phyloP scores from a whole-genome alignment of 2,888 invertebrate genomes.

The Globia sparganii region DNA sequence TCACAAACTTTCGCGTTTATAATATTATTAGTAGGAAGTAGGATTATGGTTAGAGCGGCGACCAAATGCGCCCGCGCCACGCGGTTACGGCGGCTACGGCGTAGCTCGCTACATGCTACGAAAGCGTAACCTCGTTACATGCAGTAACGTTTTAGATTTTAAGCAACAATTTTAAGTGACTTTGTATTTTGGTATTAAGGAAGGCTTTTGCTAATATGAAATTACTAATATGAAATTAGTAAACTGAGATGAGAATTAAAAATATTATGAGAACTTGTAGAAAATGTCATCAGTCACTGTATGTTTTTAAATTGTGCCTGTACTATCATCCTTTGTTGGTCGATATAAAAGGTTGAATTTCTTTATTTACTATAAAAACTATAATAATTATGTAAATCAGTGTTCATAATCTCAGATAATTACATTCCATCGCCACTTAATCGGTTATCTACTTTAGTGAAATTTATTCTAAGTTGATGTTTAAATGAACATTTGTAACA shows the following conservation, averaged over 20 bases:
- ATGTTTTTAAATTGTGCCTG: background rate
- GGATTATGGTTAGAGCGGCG: background rate
- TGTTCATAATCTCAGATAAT: no score
- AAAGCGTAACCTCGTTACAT: slow-evolving; percentile 16
- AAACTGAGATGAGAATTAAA: background rate
- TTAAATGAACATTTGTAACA: no score
- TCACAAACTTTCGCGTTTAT: no score
- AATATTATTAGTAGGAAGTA: no score
- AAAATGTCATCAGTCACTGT: background rate
- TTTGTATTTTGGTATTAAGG: background rate
- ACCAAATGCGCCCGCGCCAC: background rate
- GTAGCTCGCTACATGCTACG: slow-evolving; percentile 31
- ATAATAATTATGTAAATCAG: background rate
- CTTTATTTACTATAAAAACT: background rate
- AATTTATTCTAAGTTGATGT: background rate
- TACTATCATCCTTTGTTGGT: background rate
- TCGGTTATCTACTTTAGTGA: no score
- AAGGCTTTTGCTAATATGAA: background rate
- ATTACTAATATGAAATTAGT: no score
- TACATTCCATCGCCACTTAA: no score
- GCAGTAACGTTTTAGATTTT: background rate
- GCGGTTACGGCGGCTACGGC: background rate
- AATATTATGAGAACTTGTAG: background rate
- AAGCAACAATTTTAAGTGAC: background rate
- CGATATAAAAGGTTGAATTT: background rate